Evolutionary conservation across 1,140 invertebrate genomes (phyloP).

Genomic region (Tetragonula clypearis): DNA sequence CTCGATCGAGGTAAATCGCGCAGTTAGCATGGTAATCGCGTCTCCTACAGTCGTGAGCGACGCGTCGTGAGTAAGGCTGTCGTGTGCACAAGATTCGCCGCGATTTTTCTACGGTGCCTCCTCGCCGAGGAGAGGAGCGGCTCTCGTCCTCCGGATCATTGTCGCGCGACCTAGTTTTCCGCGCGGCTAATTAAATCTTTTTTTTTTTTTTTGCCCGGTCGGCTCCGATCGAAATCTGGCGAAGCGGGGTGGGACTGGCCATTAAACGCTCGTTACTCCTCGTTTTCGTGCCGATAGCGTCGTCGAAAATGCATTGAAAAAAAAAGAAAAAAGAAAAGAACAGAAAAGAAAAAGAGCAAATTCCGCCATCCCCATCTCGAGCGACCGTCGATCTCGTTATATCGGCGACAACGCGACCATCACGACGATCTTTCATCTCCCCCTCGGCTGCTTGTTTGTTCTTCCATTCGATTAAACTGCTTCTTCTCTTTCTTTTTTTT

Average conservation of each 20-base stretch:
- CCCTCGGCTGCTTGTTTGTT: neutral
- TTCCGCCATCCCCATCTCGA: neutral
- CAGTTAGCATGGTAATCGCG: slow-evolving; percentile 29
- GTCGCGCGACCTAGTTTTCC: slow-evolving; percentile 54
- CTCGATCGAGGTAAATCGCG: slow-evolving; percentile 25
- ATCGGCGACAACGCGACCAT: slow-evolving; percentile 3
- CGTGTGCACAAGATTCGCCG: neutral
- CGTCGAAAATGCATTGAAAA: neutral
- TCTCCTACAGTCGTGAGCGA: neutral
- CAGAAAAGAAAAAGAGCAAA: neutral
- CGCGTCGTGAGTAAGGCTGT: neutral
- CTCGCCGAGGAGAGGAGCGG: neutral
- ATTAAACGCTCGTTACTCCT: slow-evolving; percentile 50
- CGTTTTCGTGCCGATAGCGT: slow-evolving; percentile 29
- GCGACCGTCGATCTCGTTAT: slow-evolving; percentile 3
- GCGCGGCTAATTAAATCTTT: slow-evolving; percentile 54
- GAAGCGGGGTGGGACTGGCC: slow-evolving; percentile 1
- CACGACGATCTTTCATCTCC: neutral
- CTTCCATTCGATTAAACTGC: neutral
- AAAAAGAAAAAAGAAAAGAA: neutral
- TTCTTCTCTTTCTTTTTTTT: too few relatives aligned
- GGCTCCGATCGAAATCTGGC: slow-evolving; percentile 26
- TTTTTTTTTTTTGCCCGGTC: neutral
- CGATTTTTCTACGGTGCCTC: neutral
- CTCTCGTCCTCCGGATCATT: slow-evolving; percentile 41